Evolutionary conservation across 2,113 vertebrate genomes (phyloP).

Genomic region (Barbus barbus): DNA sequence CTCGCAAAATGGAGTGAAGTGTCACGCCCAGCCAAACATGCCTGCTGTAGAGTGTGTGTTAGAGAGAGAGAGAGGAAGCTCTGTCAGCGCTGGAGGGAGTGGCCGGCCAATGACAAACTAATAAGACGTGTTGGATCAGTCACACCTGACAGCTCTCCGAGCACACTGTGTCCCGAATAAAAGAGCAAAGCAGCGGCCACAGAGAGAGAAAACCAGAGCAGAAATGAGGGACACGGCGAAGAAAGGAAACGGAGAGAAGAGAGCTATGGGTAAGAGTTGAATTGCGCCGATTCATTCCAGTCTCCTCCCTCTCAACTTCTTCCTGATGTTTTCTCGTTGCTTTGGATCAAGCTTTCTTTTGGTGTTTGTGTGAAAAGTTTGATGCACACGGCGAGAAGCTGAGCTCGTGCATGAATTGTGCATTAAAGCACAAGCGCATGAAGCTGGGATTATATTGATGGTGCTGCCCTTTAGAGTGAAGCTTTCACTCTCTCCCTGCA

Average conservation of each 20-base stretch:
- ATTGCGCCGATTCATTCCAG: slow-evolving; percentile 8
- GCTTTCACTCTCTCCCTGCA: background rate
- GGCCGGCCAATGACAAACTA: slow-evolving; percentile 63
- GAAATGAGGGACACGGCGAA: slow-evolving; percentile 77
- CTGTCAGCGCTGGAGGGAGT: slow-evolving; percentile 64
- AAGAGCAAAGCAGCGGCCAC: slow-evolving; percentile 35
- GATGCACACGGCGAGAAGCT: background rate
- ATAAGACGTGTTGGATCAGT: slow-evolving; percentile 58
- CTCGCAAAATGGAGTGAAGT: slow-evolving; percentile 21
- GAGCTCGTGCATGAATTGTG: background rate
- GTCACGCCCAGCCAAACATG: slow-evolving; percentile 33
- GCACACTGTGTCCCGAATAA: slow-evolving; percentile 19
- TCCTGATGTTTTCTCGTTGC: background rate
- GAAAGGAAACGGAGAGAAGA: slow-evolving; percentile 69
- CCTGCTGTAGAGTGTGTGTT: background rate
- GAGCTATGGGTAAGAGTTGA: slow-evolving; percentile 67
- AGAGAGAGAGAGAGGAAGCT: background rate
- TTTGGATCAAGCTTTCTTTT: background rate
- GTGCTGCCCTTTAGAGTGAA: background rate
- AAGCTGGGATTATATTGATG: background rate
- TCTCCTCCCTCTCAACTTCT: background rate
- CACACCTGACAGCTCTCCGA: slow-evolving; percentile 38
- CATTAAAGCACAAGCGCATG: background rate
- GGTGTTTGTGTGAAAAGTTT: background rate
- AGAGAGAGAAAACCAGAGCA: slow-evolving; percentile 37